phyloP scores from a whole-genome alignment of 2,113 vertebrate species.

The Phoxinus phoxinus region DNA sequence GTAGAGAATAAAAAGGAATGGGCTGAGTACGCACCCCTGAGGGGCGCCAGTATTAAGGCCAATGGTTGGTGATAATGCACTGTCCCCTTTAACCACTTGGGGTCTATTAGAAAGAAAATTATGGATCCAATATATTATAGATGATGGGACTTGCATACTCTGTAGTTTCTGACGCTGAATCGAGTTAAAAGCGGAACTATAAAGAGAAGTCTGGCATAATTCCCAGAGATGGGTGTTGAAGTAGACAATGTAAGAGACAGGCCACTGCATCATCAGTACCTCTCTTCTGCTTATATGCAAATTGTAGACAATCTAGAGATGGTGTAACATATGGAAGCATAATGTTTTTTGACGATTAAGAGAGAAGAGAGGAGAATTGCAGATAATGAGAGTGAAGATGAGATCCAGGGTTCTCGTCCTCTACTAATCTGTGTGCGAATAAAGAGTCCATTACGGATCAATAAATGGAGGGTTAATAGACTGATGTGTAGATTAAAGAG shows the following conservation, averaged over 20 bases:
- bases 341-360: not conserved
- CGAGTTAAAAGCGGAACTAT: too few relatives aligned
- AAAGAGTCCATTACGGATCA: conserved; percentile 34
- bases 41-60: not conserved
- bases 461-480: conserved; percentile 4
- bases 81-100: too few relatives aligned
- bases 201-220: too few relatives aligned
- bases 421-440: conserved; percentile 23
- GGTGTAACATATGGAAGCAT: not conserved
- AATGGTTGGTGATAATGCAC: too few relatives aligned
- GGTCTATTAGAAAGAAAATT: too few relatives aligned
- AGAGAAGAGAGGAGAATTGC: not conserved
- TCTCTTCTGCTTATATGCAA: not conserved
- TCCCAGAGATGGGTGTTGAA: not conserved
- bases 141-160: too few relatives aligned
- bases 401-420: not conserved
- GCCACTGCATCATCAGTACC: not conserved
- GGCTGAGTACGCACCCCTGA: not conserved
- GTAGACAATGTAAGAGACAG: not conserved
- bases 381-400: conserved; percentile 6
- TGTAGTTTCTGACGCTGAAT: too few relatives aligned
- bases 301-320: not conserved
- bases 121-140: too few relatives aligned
- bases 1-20: not conserved
- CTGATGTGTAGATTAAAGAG: conserved; percentile 6